Percentiles rank a stretch among this genome's conserved stretches.
Evolutionary conservation across 2,888 invertebrate genomes (phyloP).

Genomic region (Frankliniella intonsa): DNA sequence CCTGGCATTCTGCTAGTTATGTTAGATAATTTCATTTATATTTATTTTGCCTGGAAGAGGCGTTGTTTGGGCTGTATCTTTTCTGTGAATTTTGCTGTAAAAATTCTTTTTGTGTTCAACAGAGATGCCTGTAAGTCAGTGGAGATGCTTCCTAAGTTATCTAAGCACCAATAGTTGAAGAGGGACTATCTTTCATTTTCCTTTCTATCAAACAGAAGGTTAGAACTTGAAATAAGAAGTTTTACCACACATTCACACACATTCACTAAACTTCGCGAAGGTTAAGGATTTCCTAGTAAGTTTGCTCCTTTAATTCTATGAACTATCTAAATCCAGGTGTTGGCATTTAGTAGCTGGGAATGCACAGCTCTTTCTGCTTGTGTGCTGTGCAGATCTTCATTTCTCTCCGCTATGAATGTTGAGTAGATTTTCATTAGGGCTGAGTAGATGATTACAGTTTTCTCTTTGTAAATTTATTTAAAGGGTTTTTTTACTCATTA

Average conservation of each 20-base stretch:
- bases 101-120: background rate
- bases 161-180: background rate
- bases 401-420: background rate
- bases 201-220: background rate
- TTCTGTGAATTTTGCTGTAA: background rate
- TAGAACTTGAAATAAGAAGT: background rate
- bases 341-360: background rate
- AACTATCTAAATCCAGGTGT: background rate
- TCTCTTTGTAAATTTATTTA: background rate
- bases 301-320: background rate
- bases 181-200: background rate
- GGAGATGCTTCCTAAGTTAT: background rate
- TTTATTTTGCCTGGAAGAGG: background rate
- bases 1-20: slow-evolving; percentile 24
- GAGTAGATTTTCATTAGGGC: slow-evolving; percentile 12
- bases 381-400: slow-evolving; percentile 13
- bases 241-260: background rate
- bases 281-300: background rate
- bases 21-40: background rate
- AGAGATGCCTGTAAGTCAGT: background rate
- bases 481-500: background rate
- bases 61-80: background rate
- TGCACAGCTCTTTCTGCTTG: slow-evolving; percentile 24
- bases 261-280: background rate
- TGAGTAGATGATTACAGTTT: background rate